Percentiles rank a stretch among this genome's conserved stretches.
These are phyloP conservation scores for Andricus quercusramuli DNA, from an alignment of 2,888 invertebrate genomes.

Conservation along the genomic window DNA sequence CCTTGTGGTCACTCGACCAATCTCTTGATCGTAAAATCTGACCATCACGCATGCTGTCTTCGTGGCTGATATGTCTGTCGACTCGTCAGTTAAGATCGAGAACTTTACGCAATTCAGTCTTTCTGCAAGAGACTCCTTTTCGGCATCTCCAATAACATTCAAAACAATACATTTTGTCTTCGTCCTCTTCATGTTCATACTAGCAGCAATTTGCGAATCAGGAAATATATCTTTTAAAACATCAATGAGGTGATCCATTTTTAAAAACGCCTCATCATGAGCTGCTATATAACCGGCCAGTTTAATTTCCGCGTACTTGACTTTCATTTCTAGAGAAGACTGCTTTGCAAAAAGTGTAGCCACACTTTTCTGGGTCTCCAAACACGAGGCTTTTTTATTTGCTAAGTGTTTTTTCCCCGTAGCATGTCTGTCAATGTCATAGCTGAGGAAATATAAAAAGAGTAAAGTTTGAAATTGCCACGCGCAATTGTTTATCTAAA, in stretches of 20 bases:
- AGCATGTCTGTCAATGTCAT: background rate
- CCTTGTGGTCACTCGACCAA: slow-evolving; percentile 41
- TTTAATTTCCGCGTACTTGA: background rate
- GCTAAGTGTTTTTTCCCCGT: background rate
- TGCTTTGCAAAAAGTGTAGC: background rate
- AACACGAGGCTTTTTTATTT: background rate
- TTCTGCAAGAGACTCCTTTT: slow-evolving; percentile 46
- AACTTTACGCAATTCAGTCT: slow-evolving; percentile 46
- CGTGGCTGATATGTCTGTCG: slow-evolving; percentile 48
- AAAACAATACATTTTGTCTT: slow-evolving; percentile 23
- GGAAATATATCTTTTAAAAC: no score
- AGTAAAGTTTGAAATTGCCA: background rate
- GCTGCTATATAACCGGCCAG: slow-evolving; percentile 27
- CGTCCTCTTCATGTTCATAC: no score
- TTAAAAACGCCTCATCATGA: background rate
- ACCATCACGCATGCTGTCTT: slow-evolving; percentile 50
- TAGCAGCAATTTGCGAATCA: no score
- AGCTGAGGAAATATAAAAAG: background rate
- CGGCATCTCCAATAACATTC: slow-evolving; percentile 44
- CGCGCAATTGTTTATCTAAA: background rate
- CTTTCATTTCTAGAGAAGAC: background rate
- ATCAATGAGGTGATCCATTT: no score
- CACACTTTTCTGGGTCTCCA: background rate
- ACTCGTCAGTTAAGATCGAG: slow-evolving; percentile 48
- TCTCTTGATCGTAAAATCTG: slow-evolving; percentile 45